Evolutionary conservation across 2,113 vertebrate genomes (phyloP).

Genomic region (Scalopus aquaticus): DNA sequence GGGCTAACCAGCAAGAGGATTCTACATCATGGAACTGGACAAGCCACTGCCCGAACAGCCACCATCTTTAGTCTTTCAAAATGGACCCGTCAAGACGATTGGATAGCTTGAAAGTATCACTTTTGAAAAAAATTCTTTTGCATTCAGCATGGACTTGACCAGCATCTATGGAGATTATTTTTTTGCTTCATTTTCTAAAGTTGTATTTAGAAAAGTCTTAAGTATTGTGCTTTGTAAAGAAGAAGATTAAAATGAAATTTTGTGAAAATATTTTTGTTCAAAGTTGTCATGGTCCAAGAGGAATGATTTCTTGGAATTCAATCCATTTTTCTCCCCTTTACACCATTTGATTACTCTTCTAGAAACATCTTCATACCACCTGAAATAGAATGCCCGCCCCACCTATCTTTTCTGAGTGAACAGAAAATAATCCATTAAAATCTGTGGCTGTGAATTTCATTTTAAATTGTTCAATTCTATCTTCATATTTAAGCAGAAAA

Average conservation of each 20-base stretch:
- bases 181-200: slow-evolving; percentile 81
- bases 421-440: slow-evolving; percentile 69
- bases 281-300: slow-evolving; percentile 74
- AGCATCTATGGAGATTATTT: slow-evolving; percentile 73
- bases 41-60: slow-evolving; percentile 45
- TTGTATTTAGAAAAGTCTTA: slow-evolving; percentile 78
- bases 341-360: slow-evolving; percentile 57
- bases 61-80: slow-evolving; percentile 51
- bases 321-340: slow-evolving; percentile 62
- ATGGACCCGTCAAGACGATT: slow-evolving; percentile 52
- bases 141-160: slow-evolving; percentile 72
- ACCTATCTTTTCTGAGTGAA: slow-evolving; percentile 24
- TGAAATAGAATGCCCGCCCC: neutral
- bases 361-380: slow-evolving; percentile 66
- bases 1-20: slow-evolving; percentile 59
- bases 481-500: slow-evolving; percentile 75
- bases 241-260: slow-evolving; percentile 81
- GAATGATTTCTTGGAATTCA: slow-evolving; percentile 64
- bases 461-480: slow-evolving; percentile 77
- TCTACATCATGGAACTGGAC: slow-evolving; percentile 44
- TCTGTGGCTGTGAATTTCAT: slow-evolving; percentile 60
- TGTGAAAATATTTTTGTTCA: slow-evolving; percentile 81
- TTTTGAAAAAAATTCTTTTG: slow-evolving; percentile 70
- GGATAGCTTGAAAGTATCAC: slow-evolving; percentile 64
- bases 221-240: slow-evolving; percentile 80